Conservation (phyloP, 2,888 invertebrate species). For the Hydrotaea cyrtoneurina region DNA sequence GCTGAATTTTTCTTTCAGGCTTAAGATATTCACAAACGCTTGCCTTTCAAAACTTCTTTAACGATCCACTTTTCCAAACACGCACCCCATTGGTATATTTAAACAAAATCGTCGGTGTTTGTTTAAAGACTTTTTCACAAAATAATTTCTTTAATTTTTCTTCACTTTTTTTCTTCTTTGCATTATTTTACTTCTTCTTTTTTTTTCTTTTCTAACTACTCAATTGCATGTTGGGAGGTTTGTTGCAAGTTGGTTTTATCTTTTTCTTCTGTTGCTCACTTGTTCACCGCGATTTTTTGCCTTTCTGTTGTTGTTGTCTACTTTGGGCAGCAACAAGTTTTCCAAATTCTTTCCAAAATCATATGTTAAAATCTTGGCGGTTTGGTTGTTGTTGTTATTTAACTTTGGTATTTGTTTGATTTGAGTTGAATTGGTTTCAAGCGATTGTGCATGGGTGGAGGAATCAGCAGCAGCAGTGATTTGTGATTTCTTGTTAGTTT, state of each 20-base stretch:
- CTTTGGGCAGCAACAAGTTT: conserved; percentile 70
- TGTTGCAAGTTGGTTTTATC: background rate
- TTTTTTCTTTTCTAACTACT: conserved; percentile 19
- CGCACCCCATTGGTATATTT: background rate
- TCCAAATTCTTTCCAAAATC: conserved; percentile 75
- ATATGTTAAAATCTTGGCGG: conserved; percentile 68
- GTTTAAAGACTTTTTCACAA: background rate
- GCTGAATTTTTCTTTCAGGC: background rate
- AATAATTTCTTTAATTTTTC: conserved; percentile 35
- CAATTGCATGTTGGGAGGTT: conserved; percentile 59
- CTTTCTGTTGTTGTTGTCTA: conserved; percentile 16
- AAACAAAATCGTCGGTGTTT: background rate
- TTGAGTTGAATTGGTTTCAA: background rate
- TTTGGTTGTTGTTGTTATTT: conserved; percentile 31
- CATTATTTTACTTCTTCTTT: conserved; percentile 52
- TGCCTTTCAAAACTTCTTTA: conserved; percentile 16
- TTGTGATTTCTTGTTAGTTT: background rate
- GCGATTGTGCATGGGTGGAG: conserved; percentile 49
- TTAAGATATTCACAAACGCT: background rate
- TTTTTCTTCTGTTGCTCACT: conserved; percentile 33
- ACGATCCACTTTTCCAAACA: conserved; percentile 34
- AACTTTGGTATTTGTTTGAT: conserved; percentile 58
- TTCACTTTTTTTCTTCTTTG: conserved; percentile 43
- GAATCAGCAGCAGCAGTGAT: conserved; percentile 3
- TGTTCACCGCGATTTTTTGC: conserved; percentile 21